Conservation (phyloP, 2,113 vertebrate species). For the Ailurus styani region DNA sequence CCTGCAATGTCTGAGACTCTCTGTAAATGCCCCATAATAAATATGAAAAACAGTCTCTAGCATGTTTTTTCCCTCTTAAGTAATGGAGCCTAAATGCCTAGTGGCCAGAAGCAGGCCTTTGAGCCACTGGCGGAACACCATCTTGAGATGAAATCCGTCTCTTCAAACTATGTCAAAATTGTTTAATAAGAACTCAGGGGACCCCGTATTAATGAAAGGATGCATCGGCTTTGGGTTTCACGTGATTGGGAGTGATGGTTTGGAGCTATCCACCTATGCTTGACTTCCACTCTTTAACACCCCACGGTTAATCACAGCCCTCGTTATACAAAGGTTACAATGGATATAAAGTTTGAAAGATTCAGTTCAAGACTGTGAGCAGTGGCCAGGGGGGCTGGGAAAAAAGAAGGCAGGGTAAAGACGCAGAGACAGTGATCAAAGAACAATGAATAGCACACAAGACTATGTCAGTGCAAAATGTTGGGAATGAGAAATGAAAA, state of each 20-base stretch:
- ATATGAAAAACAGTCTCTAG: constrained; percentile 32
- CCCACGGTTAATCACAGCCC: constrained; percentile 37
- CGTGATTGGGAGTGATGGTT: constrained; percentile 21
- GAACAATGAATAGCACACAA: not conserved
- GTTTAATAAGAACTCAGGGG: constrained; percentile 65
- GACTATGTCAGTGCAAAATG: not conserved
- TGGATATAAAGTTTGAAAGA: constrained; percentile 29
- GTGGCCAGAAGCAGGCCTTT: constrained; percentile 31
- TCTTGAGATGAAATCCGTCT: constrained; percentile 56
- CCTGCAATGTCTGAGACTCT: not conserved
- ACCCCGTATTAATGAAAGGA: constrained; percentile 4
- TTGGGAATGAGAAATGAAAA: constrained; percentile 40
- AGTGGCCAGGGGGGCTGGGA: not conserved
- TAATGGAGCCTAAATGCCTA: constrained; percentile 18
- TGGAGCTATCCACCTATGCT: not conserved
- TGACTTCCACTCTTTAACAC: constrained; percentile 17
- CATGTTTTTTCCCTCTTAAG: constrained; percentile 31
- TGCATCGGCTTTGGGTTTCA: constrained; percentile 21
- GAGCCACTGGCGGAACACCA: constrained; percentile 18
- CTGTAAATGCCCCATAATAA: constrained; percentile 27
- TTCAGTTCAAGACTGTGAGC: not conserved
- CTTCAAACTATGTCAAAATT: constrained; percentile 44
- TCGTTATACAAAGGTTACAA: constrained; percentile 39
- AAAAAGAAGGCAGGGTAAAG: not conserved
- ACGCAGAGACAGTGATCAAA: not conserved